A percentile compares a stretch with the other conserved stretches of the same genome.
phyloP scores from a whole-genome alignment of 1,140 invertebrate species.

The Mactra quadrangularis region DNA sequence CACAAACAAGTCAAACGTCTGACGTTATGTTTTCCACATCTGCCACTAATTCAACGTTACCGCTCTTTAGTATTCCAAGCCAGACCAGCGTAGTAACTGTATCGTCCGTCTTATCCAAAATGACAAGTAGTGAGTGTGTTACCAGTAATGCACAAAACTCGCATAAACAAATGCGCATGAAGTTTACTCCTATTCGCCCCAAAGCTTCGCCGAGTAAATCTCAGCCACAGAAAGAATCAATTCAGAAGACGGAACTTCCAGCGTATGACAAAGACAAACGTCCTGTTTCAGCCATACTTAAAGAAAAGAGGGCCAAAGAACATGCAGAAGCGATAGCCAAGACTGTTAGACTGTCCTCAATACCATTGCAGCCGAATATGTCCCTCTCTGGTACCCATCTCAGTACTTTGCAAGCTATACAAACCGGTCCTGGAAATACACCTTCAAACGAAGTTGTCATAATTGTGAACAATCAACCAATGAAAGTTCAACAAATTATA shows the following conservation, averaged over 20 bases:
- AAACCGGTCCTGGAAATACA: conserved; percentile 5
- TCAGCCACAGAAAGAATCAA: conserved; percentile 40
- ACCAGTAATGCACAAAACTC: conserved; percentile 12
- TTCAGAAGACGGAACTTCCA: conserved; percentile 19
- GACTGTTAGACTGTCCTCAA: background rate
- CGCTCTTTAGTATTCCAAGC: conserved; percentile 5
- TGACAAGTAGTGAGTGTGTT: conserved; percentile 8
- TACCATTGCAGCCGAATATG: conserved; percentile 20
- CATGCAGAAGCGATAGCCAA: conserved; percentile 53
- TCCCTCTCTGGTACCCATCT: conserved; percentile 9
- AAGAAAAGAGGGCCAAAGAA: conserved; percentile 62
- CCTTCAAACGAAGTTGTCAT: conserved; percentile 44
- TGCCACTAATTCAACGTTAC: background rate
- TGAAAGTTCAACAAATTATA: conserved; percentile 17
- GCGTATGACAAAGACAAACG: conserved; percentile 51
- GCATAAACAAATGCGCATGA: conserved; percentile 18
- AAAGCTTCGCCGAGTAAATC: conserved; percentile 55
- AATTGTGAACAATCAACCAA: conserved; percentile 45
- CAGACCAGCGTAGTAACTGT: conserved; percentile 24
- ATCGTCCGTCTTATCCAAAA: conserved; percentile 42
- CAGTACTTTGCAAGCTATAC: background rate
- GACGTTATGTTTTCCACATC: background rate
- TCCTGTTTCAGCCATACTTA: conserved; percentile 58
- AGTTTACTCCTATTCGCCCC: conserved; percentile 61
- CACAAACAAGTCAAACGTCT: background rate